These are phyloP conservation scores for Ectropis grisescens DNA, from an alignment of 1,140 invertebrate genomes.

Conservation along the genomic window DNA sequence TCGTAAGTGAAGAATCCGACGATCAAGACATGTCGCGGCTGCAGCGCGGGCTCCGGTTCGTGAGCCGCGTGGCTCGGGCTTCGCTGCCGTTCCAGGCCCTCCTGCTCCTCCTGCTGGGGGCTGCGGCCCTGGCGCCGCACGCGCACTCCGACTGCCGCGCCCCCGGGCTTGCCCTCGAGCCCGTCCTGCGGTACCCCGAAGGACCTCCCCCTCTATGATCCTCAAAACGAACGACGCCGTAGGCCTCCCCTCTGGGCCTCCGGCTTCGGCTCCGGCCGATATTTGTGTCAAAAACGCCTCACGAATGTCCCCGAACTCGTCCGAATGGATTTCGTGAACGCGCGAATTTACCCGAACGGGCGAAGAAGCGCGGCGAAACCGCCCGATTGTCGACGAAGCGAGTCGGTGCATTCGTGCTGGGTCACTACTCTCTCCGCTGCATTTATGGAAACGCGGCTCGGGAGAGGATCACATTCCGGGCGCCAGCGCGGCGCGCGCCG, in stretches of 20 bases:
- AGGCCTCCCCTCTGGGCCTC: slow-evolving; percentile 11
- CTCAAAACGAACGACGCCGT: slow-evolving; percentile 1
- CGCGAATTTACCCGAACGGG: too few species aligned
- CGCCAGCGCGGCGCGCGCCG: background rate
- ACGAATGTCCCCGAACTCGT: too few species aligned
- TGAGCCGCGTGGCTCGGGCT: slow-evolving; percentile 88
- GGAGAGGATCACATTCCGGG: slow-evolving; percentile 25
- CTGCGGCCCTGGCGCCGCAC: slow-evolving; percentile 88
- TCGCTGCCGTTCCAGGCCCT: slow-evolving; percentile 93
- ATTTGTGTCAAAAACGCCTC: too few species aligned
- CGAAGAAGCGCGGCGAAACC: too few species aligned
- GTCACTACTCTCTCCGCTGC: slow-evolving; percentile 10
- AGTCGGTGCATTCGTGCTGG: too few species aligned
- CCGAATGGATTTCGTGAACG: too few species aligned
- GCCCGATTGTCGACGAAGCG: too few species aligned
- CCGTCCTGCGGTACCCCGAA: slow-evolving; percentile 88
- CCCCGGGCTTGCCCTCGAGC: slow-evolving; percentile 87
- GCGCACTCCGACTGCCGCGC: slow-evolving; percentile 85
- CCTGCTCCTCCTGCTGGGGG: slow-evolving; percentile 89
- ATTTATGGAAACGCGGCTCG: slow-evolving; percentile 24
- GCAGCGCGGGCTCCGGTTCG: slow-evolving; percentile 82
- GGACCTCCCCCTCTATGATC: slow-evolving; percentile 89
- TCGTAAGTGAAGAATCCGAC: too few species aligned
- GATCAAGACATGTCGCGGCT: slow-evolving; percentile 26
- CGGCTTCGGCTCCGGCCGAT: too few species aligned